Base-by-base conservation (phyloP, 2,797 vertebrate species). In the Lithobates pipiens region DNA sequence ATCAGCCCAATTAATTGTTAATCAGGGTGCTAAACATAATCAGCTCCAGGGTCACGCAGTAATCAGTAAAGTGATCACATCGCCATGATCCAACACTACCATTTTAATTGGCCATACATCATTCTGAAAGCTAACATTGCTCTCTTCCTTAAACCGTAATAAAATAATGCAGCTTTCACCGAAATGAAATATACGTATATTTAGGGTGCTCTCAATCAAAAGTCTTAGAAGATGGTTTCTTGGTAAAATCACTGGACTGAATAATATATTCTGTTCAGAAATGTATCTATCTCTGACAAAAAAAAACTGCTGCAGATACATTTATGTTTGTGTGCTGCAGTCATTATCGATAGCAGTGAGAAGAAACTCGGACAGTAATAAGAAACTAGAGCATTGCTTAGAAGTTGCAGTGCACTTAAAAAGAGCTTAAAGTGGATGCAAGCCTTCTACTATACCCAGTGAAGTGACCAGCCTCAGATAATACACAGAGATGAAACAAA, bases 31-130 rank as follows among this genome's bases (percentile, higher is more conserved):
- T 86, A 83, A 79, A 74, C 81, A 86, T 86, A 78, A 87, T 83
- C 86, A 83, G 76, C 81, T 83, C 27, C 76, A 71, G 81, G 86
- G 81, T 84, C 81, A 80, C 16, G 25, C 61, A 54, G 71, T 83
- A 83, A 87, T 84, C 81, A 87, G 81, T 75, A 84, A 80, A 87
- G 76, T 83, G 86, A 87, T 87, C 81, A 87, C 86, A 84, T 79
- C 61, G 72, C 86, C 77, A 71, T 87, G 86, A 87, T 87, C 76
- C 86, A 87, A 76, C 81, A 69, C 77, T 82, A 73, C 85, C 80
- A 83, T 86, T 83, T 83, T 86, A 86, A 86, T 86, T 86, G 85
- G 42, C 69, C 75, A 86, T 86, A 86, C 39, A 86, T 86, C 85
- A 86, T 86, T 86, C 75, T 86, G 85, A 83, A 78, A 86, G 85